phyloP scores from a whole-genome alignment of 2,113 vertebrate genomes.

The Ellobius talpinus region DNA sequence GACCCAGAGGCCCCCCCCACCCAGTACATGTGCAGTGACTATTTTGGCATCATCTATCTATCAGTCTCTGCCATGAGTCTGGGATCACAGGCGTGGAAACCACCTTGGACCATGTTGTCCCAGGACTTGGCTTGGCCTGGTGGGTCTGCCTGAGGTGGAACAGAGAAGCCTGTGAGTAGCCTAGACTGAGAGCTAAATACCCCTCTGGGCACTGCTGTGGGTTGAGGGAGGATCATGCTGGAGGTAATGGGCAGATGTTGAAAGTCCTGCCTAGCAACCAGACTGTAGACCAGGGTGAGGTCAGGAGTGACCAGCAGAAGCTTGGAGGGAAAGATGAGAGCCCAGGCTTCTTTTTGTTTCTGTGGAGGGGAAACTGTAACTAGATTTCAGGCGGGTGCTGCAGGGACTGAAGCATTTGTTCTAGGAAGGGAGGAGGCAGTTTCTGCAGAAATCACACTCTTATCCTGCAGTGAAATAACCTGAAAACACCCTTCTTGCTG shows the following conservation, averaged over 20 bases:
- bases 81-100: not conserved
- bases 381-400: not conserved
- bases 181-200: not conserved
- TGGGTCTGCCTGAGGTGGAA: not conserved
- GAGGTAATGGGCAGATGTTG: not conserved
- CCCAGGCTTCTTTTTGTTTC: not conserved
- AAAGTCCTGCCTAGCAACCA: not conserved
- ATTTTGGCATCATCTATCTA: not conserved
- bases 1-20: not conserved
- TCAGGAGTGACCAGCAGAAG: not conserved
- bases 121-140: not conserved
- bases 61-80: not conserved
- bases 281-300: not conserved
- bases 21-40: not conserved
- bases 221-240: not conserved
- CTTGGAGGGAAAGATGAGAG: not conserved
- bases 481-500: slow-evolving; percentile 45
- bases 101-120: not conserved
- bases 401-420: slow-evolving; percentile 7
- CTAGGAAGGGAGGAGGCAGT: slow-evolving; percentile 2
- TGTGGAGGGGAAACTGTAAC: not conserved
- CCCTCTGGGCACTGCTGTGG: too few species aligned
- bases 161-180: not conserved
- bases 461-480: not conserved
- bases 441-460: slow-evolving; percentile 48